Percentiles rank a stretch among this genome's conserved stretches.
phyloP scores from a whole-genome alignment of 2,797 vertebrate genomes.

The Heterohyrax brucei region DNA sequence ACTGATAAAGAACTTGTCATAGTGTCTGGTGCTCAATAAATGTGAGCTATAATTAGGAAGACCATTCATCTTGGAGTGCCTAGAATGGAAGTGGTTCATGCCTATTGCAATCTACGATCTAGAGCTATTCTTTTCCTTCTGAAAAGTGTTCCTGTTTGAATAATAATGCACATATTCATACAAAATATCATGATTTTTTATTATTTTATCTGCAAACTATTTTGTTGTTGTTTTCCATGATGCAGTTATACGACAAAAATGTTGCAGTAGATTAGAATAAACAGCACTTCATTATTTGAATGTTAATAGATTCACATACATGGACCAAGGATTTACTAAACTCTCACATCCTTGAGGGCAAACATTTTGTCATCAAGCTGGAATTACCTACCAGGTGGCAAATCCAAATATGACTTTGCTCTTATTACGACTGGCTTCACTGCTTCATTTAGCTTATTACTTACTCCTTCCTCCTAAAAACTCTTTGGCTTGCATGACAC shows the following conservation, averaged over 20 bases:
- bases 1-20: not conserved
- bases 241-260: not conserved
- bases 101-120: not conserved
- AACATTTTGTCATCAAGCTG: not conserved
- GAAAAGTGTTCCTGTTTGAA: not conserved
- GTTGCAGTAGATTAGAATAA: not conserved
- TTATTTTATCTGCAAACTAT: not conserved
- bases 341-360: not conserved
- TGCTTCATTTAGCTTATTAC: not conserved
- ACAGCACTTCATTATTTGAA: not conserved
- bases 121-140: not conserved
- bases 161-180: not conserved
- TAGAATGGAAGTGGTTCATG: not conserved
- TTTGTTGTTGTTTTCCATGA: not conserved
- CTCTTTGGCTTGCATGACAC: not conserved
- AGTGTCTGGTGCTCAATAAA: not conserved
- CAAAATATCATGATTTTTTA: constrained; percentile 6
- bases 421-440: not conserved
- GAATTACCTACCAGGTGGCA: not conserved
- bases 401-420: constrained; percentile 36
- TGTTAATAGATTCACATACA: not conserved
- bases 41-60: not conserved
- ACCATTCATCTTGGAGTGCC: not conserved
- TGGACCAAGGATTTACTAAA: constrained; percentile 10
- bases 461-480: constrained; percentile 1